Conservation (phyloP, 2,797 vertebrate genomes). For the Cottoperca gobio region DNA sequence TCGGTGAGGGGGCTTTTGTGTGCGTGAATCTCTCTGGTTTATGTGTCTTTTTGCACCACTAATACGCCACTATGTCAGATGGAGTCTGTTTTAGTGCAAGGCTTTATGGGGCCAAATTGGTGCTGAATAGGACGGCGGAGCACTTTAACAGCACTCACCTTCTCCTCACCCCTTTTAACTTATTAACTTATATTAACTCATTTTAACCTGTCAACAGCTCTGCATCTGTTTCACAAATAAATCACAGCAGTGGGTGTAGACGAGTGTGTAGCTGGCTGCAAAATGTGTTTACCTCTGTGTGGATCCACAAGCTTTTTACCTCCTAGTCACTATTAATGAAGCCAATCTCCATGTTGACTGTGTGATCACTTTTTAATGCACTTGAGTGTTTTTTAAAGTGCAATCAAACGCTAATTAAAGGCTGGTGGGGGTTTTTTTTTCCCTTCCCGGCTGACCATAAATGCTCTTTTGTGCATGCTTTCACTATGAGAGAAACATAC, state of each 20-base stretch:
- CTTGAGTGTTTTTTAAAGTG: conserved; percentile 80
- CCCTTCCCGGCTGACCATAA: conserved; percentile 37
- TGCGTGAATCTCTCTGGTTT: conserved; percentile 83
- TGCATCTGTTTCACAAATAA: conserved; percentile 69
- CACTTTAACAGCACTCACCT: conserved; percentile 87
- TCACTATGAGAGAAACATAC: conserved; percentile 39
- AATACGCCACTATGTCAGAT: conserved; percentile 77
- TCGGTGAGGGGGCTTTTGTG: conserved; percentile 77
- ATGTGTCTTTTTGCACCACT: conserved; percentile 80
- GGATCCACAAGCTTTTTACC: conserved; percentile 60
- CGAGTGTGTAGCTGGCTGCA: conserved; percentile 33
- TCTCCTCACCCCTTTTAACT: conserved; percentile 86
- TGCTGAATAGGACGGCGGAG: conserved; percentile 83
- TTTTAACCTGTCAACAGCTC: conserved; percentile 75
- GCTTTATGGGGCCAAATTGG: conserved; percentile 84
- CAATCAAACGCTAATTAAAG: conserved; percentile 80
- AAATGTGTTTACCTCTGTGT: conserved; percentile 67
- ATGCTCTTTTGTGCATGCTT: conserved; percentile 63
- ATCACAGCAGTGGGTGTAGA: conserved; percentile 37
- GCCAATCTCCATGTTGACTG: conserved; percentile 71
- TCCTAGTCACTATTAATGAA: conserved; percentile 68
- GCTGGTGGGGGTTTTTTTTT: conserved; percentile 23
- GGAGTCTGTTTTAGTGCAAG: conserved; percentile 78
- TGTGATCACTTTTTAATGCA: conserved; percentile 82
- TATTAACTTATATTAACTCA: conserved; percentile 84